These are phyloP conservation scores for Odontamblyopus rebecca DNA, from an alignment of 2,797 vertebrate genomes.

Conservation along the genomic window DNA sequence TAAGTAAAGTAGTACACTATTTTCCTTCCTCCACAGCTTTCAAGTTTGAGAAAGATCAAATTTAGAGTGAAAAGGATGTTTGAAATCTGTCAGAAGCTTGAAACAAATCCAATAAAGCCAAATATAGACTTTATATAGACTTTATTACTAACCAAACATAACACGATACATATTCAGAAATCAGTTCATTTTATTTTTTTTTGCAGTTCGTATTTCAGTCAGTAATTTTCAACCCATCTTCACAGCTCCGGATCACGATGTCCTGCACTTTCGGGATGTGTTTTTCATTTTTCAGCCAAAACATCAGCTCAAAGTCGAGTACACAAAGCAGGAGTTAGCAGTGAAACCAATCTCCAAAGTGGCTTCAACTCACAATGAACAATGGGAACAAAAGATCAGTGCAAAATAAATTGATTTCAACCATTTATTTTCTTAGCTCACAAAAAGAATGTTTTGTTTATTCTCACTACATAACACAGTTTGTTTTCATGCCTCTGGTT, in stretches of 20 bases:
- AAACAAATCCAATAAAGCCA: not conserved
- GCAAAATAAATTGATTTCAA: not conserved
- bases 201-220: not conserved
- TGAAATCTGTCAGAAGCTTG: too few species aligned
- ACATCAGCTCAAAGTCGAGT: not conserved
- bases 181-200: not conserved
- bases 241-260: slow-evolving; percentile 12
- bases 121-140: not conserved
- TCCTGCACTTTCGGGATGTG: not conserved
- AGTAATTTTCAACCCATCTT: slow-evolving; percentile 18
- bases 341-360: slow-evolving; percentile 1
- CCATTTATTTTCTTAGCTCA: not conserved
- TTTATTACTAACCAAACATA: not conserved
- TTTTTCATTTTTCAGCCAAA: slow-evolving; percentile 12
- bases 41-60: too few species aligned
- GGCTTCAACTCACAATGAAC: not conserved
- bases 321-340: not conserved
- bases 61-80: too few species aligned
- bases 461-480: not conserved
- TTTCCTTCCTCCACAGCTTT: too few species aligned
- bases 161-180: not conserved
- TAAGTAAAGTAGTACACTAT: too few species aligned
- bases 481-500: not conserved
- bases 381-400: not conserved
- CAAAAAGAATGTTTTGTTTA: not conserved